Percentiles rank a stretch among this genome's conserved stretches.
Conservation (phyloP, 2,113 vertebrate species). For the Mystacornis crossleyi region DNA sequence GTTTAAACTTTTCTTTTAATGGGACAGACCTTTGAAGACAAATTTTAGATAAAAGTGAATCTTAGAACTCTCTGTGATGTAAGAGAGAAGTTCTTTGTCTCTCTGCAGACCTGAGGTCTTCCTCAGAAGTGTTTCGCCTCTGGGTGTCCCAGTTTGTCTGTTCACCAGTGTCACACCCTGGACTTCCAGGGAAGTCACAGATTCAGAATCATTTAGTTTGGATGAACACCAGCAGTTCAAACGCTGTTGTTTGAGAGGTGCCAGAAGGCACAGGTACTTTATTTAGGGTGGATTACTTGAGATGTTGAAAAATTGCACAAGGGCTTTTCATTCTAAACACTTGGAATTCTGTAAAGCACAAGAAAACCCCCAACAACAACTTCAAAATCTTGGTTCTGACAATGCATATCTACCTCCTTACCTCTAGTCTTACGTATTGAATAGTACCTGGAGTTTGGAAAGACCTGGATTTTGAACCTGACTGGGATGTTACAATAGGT, state of each 20-base stretch:
- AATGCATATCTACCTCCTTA: not conserved
- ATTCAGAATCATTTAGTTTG: not conserved
- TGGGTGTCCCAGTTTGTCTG: not conserved
- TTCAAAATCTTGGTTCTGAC: not conserved
- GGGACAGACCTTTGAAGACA: not conserved
- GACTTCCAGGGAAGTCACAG: not conserved
- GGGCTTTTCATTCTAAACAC: not conserved
- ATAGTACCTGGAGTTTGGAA: not conserved
- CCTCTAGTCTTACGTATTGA: not conserved
- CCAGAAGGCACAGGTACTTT: not conserved
- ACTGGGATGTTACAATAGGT: not conserved
- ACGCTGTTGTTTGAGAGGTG: not conserved
- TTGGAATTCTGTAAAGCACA: not conserved
- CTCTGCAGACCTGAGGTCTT: not conserved
- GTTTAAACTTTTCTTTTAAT: not conserved
- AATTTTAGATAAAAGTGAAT: not conserved
- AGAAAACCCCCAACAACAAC: not conserved
- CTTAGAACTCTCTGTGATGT: not conserved
- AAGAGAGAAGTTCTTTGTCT: not conserved
- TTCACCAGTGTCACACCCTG: not conserved
- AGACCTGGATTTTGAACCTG: not conserved
- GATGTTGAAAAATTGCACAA: not conserved
- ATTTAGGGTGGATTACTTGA: not conserved
- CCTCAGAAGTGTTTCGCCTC: not conserved
- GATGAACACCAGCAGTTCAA: not conserved